Evolutionary conservation across 2,113 vertebrate genomes (phyloP), one percentile per base, ranked within the genome.

Genomic region (Apeltes quadracus): DNA sequence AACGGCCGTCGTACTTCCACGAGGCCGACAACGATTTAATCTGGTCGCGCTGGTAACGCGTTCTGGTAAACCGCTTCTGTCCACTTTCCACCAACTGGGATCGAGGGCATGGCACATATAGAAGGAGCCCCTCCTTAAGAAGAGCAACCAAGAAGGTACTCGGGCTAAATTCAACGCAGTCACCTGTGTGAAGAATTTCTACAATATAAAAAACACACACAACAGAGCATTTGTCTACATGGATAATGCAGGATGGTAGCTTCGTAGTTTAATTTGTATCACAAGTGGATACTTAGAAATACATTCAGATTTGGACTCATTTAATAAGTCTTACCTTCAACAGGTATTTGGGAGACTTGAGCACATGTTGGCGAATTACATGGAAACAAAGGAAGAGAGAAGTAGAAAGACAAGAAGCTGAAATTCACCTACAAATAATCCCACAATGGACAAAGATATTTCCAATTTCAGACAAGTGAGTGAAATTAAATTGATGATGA

Each of bases 341-440:
- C 51, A 94, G 87, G 75, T 93, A 95, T 93, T 93, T 95, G 85
- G 92, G 93, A 90, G 92, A 95, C 93, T 90, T 93, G 89, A 91
- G 89, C 82, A 69, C 63, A 67, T 75, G 87, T 58, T 5, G 91
- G 84, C 27, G 59, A 81, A 65, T 69, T 75, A 88, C 81, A 82
- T 85, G 79, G 79, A 87, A 85, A 84, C 43, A 83, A 82, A 80
- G 82, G 72, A 89, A 83, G 62, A 87, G 79, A 85, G 41, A 88
- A 79, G 44, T 88, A 0, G 83, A 92, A 43, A 85, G 91, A 75
- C 62, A 88, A 70, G 72, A 85, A 48, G 59, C 34, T 58, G 76
- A 79, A 79, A 76, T 67, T 25, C 65, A 81, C 38, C 39, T 79
- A 41, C 41, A 34, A 38, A 61, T 12, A 54, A 59, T 68, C 29